Evolutionary conservation across 2,113 vertebrate genomes (phyloP).

Genomic region (Empidonax alnorum): DNA sequence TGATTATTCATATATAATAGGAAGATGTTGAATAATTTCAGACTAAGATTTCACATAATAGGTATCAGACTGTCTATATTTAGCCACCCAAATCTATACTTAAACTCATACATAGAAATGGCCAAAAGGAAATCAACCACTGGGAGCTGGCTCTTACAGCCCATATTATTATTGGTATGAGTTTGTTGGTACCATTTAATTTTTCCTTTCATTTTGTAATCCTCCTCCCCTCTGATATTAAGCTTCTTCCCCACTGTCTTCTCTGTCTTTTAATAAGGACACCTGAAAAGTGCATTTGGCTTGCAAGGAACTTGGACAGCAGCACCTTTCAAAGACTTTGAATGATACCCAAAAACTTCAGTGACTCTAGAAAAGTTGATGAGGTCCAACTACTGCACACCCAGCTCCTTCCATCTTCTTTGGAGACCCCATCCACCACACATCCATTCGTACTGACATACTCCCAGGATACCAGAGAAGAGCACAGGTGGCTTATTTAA

Average conservation of each 20-base stretch:
- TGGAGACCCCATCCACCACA: neutral
- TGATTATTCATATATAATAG: slow-evolving; percentile 32
- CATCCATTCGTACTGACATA: neutral
- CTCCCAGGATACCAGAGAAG: neutral
- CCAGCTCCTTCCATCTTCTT: neutral
- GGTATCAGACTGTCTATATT: slow-evolving; percentile 1
- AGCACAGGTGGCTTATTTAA: neutral
- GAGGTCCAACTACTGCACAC: neutral
- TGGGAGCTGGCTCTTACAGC: neutral
- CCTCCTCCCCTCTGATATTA: neutral
- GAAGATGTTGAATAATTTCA: slow-evolving; percentile 19
- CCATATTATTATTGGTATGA: fast-evolving
- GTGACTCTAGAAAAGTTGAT: neutral
- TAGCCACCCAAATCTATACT: neutral
- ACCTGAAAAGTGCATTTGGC: fast-evolving
- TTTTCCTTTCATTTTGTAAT: neutral
- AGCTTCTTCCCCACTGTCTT: neutral
- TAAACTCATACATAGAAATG: neutral
- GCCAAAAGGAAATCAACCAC: neutral
- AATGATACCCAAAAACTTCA: fast-evolving
- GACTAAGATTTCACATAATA: slow-evolving; percentile 7
- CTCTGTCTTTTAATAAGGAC: neutral
- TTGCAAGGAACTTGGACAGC: neutral
- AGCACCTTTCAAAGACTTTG: neutral
- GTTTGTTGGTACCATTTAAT: neutral